These are phyloP conservation scores for Poeciliopsis infans DNA, from an alignment of 2,797 vertebrate genomes.

Conservation along the genomic window DNA sequence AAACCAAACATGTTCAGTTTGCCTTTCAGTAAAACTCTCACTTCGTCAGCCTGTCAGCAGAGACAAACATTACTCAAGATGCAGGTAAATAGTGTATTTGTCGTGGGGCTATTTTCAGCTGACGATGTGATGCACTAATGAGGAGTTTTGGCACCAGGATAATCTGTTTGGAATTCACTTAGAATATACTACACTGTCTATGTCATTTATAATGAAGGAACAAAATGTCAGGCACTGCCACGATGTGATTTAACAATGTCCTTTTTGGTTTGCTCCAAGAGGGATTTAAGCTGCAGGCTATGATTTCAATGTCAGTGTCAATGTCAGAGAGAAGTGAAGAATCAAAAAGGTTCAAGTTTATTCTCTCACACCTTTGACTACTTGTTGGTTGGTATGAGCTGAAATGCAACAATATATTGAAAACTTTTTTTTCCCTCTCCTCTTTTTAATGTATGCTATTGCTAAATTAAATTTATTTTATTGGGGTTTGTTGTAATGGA, in stretches of 20 bases:
- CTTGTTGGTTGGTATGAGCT: background rate
- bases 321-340: background rate
- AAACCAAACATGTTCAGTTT: background rate
- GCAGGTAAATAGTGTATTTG: background rate
- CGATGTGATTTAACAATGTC: background rate
- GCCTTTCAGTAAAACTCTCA: background rate
- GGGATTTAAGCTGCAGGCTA: background rate
- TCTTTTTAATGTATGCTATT: too few species aligned
- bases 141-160: slow-evolving; percentile 10
- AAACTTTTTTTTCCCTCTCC: background rate
- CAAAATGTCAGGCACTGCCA: slow-evolving; percentile 1
- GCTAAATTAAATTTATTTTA: too few species aligned
- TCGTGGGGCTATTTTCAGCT: slow-evolving; percentile 1
- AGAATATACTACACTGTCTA: background rate
- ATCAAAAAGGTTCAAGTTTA: background rate
- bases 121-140: slow-evolving; percentile 8
- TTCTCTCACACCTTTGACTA: background rate
- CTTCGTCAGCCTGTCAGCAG: slow-evolving; percentile 2
- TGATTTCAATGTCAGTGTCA: slow-evolving; percentile 9
- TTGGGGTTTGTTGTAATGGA: too few species aligned
- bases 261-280: slow-evolving; percentile 2
- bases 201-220: background rate
- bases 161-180: slow-evolving; percentile 6
- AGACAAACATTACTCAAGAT: slow-evolving; percentile 7
- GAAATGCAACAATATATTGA: background rate